These are phyloP conservation scores for Drosophila tristis DNA, from an alignment of 1,140 invertebrate genomes.

Conservation along the genomic window DNA sequence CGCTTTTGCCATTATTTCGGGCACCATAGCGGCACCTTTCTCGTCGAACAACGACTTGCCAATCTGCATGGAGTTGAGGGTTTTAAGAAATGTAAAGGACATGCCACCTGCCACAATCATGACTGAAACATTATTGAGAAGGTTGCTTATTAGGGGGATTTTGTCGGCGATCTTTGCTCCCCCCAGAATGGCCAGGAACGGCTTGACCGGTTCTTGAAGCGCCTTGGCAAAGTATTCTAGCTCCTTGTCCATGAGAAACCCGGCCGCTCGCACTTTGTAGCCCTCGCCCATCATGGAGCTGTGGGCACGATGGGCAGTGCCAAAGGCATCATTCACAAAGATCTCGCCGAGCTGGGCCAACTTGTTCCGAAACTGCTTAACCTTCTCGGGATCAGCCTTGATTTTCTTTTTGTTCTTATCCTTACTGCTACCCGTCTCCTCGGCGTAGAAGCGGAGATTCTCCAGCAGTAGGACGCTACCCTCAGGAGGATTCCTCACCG, in stretches of 20 bases:
- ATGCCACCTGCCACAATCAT: constrained; percentile 99
- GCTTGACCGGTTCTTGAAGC: constrained; percentile 96
- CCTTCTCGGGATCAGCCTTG: constrained; percentile 85
- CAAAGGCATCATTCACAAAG: constrained; percentile 99
- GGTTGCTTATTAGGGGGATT: constrained; percentile 98
- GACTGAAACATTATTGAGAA: constrained; percentile 98
- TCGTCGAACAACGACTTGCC: constrained; percentile 96
- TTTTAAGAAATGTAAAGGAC: constrained; percentile 99
- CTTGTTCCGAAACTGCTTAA: constrained; percentile 94
- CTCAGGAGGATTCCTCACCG: constrained; percentile 92
- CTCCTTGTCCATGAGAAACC: constrained; percentile 98
- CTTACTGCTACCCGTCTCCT: constrained; percentile 99
- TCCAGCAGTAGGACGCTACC: constrained; percentile 97
- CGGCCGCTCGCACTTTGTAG: constrained; percentile 94
- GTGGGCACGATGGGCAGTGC: constrained; percentile 99
- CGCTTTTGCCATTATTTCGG: constrained; percentile 95
- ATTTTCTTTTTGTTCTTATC: constrained; percentile 94
- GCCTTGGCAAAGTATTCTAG: constrained; percentile 98
- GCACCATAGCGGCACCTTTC: constrained; percentile 97
- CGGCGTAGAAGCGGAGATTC: constrained; percentile 98
- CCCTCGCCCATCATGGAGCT: constrained; percentile 96
- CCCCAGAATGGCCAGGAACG: constrained; percentile 98
- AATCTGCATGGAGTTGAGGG: constrained; percentile 96
- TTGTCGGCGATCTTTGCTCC: constrained; percentile 99
- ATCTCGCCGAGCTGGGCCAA: constrained; percentile 97